Conservation (phyloP, 2,797 vertebrate genomes). For the Pachyuromys duprasi region DNA sequence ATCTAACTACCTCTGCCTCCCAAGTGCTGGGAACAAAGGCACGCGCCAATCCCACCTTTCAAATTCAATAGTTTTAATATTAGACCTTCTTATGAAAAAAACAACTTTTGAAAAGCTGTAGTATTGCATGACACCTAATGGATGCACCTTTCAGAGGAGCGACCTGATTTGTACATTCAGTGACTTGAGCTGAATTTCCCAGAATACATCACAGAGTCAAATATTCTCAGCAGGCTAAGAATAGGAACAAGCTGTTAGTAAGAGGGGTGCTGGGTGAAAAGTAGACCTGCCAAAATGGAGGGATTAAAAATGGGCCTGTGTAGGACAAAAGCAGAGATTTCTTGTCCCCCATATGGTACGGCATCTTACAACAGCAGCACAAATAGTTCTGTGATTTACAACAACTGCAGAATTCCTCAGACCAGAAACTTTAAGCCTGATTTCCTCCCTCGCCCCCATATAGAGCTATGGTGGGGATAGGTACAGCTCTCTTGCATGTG, state of each 20-base stretch:
- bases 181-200: conserved; percentile 61
- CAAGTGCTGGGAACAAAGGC: background rate
- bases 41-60: no score
- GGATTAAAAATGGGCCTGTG: conserved; percentile 62
- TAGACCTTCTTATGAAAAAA: conserved; percentile 42
- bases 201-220: conserved; percentile 65
- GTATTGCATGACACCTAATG: conserved; percentile 35
- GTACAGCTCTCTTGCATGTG: background rate
- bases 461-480: background rate
- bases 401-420: conserved; percentile 22
- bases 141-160: conserved; percentile 51
- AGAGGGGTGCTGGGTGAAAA: conserved; percentile 61
- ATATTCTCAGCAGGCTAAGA: conserved; percentile 68
- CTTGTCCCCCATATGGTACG: background rate
- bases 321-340: conserved; percentile 57
- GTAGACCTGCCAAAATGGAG: conserved; percentile 54
- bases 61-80: conserved; percentile 50
- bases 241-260: conserved; percentile 74
- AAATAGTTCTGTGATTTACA: conserved; percentile 21
- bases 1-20: background rate
- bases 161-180: conserved; percentile 49
- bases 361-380: conserved; percentile 38
- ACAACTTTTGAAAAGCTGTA: conserved; percentile 12
- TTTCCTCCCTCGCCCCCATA: background rate
- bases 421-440: background rate